Base-by-base conservation (phyloP, 2,113 vertebrate species). In the Tringa solitaria region DNA sequence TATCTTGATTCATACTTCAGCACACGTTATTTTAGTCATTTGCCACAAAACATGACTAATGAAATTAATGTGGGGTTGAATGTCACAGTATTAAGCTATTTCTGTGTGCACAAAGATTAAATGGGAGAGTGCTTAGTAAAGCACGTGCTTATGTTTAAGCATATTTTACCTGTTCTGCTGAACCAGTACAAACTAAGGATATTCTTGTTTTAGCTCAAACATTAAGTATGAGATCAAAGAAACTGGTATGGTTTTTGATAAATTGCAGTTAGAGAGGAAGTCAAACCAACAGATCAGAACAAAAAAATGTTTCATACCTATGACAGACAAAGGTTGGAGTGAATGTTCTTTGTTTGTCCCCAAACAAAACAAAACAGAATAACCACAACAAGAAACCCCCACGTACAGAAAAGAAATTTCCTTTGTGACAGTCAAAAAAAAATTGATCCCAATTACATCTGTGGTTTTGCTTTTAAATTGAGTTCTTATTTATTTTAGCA, bases 1-100 rank as follows among this genome's bases (percentile, higher is more conserved):
- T 95, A 95, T 87, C 86, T 96, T 76, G 61, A 93, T 95, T 96
- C 89, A 90, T 91, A 65, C 61, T 95, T 54, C 74, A 95, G 73
- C 43, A 92, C 45, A 41, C 2, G 9, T 89, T 92, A 87, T 93
- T 96, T 96, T 39, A 84, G 80, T 46, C 45, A 61, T 81, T 94
- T 89, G 57, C 60, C 53, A 79, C 87, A 69, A 79, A 87, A 87
- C 53, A 73, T 95, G 91, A 93, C 86, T 89, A 82, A 82, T 93
- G 76, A 92, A 93, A 95, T 92, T 39, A 89, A 72, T 21, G 64
- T 0, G 1, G 61, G 33, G 43, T 84, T 82, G 64, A 80, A 84
- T 68, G 77, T 60, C 67, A 92, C 6, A 61, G 61, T 30, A 75
- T 79, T 87, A 89, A 93, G 65, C 46, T 1, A 79, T 61, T 90